Evolutionary conservation across 2,113 vertebrate species (phyloP).

Genomic region (Rostratula benghalensis): DNA sequence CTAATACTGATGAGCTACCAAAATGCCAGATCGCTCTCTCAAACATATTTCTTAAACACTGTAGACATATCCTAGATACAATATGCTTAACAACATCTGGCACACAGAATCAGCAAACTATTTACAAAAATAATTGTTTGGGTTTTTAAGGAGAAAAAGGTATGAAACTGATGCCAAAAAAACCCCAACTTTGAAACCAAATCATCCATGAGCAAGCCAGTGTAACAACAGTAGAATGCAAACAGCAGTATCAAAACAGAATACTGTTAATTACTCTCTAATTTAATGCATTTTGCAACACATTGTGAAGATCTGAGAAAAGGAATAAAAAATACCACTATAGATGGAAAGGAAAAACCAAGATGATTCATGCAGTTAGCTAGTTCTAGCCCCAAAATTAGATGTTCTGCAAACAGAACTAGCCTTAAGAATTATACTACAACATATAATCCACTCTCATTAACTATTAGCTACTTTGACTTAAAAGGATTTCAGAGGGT

Average conservation of each 20-base stretch:
- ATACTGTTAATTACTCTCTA: background rate
- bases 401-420: background rate
- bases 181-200: background rate
- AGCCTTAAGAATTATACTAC: background rate
- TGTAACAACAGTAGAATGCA: background rate
- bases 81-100: background rate
- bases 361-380: background rate
- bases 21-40: background rate
- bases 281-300: background rate
- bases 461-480: background rate
- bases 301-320: background rate
- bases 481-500: background rate
- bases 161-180: background rate
- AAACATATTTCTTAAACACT: background rate
- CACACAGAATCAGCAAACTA: background rate
- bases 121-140: background rate
- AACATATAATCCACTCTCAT: background rate
- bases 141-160: background rate
- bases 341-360: background rate
- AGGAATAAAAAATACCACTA: background rate
- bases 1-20: background rate
- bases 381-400: background rate
- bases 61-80: background rate
- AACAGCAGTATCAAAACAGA: background rate
- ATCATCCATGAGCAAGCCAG: background rate